Evolutionary conservation across 2,888 invertebrate genomes (phyloP).

Genomic region (Gymnocheta viridis): DNA sequence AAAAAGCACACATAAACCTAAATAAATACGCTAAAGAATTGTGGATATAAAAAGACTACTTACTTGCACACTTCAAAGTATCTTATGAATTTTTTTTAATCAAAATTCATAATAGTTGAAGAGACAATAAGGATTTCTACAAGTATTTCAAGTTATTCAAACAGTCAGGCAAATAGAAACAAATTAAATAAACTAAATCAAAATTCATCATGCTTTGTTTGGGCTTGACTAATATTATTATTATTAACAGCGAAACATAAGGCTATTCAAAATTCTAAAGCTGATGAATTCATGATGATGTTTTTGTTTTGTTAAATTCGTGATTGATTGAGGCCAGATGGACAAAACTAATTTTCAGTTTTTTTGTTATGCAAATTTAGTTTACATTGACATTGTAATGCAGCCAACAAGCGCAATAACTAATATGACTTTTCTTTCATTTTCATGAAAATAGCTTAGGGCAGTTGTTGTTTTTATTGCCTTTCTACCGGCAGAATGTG

Average conservation of each 20-base stretch:
- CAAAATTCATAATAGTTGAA: slow-evolving; percentile 54
- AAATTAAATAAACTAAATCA: not conserved
- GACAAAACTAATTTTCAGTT: slow-evolving; percentile 15
- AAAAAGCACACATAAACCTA: not conserved
- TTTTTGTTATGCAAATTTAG: slow-evolving; percentile 26
- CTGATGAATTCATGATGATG: slow-evolving; percentile 39
- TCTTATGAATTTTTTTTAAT: slow-evolving; percentile 59
- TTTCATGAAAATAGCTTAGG: slow-evolving; percentile 44
- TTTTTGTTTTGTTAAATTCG: slow-evolving; percentile 4
- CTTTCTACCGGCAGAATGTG: not conserved
- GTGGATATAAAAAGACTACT: not conserved
- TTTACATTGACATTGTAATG: slow-evolving; percentile 13
- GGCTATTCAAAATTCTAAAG: slow-evolving; percentile 9
- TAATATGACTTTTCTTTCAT: slow-evolving; percentile 1
- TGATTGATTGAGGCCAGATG: slow-evolving; percentile 27
- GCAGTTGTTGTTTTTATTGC: not conserved
- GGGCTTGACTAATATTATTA: not conserved
- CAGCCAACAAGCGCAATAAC: not conserved
- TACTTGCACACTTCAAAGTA: not conserved
- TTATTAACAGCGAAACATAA: slow-evolving; percentile 11
- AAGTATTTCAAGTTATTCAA: not conserved
- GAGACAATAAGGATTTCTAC: slow-evolving; percentile 24
- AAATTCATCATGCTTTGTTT: slow-evolving; percentile 19
- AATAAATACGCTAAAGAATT: not conserved
- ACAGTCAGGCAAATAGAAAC: not conserved